Evolutionary conservation across 1,140 invertebrate species (phyloP).

Genomic region (Monochamus saltuarius): DNA sequence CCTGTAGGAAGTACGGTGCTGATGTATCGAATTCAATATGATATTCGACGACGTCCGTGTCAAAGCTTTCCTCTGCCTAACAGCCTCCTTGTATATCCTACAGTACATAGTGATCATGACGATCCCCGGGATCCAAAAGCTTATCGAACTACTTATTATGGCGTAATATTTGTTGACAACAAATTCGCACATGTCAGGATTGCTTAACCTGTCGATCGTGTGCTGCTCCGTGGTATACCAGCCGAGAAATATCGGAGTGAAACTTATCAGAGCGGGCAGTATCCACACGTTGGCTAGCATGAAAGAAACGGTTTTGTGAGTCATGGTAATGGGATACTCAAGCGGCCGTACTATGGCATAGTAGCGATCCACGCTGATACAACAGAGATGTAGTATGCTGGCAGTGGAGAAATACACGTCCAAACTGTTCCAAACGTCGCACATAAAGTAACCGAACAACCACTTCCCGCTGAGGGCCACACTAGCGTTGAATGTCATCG

Average conservation of each 20-base stretch:
- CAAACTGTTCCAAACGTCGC: conserved; percentile 92
- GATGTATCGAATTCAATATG: conserved; percentile 77
- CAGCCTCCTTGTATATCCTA: conserved; percentile 86
- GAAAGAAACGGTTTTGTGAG: conserved; percentile 74
- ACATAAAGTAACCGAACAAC: conserved; percentile 87
- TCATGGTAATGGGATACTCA: conserved; percentile 88
- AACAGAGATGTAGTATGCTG: conserved; percentile 91
- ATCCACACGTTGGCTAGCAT: conserved; percentile 88
- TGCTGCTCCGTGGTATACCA: conserved; percentile 88
- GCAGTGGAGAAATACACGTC: conserved; percentile 96
- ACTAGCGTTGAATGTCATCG: conserved; percentile 95
- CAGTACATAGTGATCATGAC: conserved; percentile 94
- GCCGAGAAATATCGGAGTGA: conserved; percentile 92
- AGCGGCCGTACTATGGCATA: conserved; percentile 87
- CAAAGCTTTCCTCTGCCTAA: conserved; percentile 82
- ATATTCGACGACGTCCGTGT: conserved; percentile 80
- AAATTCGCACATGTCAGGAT: conserved; percentile 82
- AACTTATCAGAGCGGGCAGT: conserved; percentile 87
- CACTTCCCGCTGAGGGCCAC: conserved; percentile 76
- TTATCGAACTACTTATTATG: conserved; percentile 86
- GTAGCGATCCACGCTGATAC: conserved; percentile 91
- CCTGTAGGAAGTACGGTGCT: conserved; percentile 67
- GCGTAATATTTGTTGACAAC: conserved; percentile 88
- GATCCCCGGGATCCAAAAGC: conserved; percentile 94
- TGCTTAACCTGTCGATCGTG: conserved; percentile 61